These are phyloP conservation scores for Scophthalmus maximus DNA, from an alignment of 2,113 vertebrate species.

Conservation along the genomic window DNA sequence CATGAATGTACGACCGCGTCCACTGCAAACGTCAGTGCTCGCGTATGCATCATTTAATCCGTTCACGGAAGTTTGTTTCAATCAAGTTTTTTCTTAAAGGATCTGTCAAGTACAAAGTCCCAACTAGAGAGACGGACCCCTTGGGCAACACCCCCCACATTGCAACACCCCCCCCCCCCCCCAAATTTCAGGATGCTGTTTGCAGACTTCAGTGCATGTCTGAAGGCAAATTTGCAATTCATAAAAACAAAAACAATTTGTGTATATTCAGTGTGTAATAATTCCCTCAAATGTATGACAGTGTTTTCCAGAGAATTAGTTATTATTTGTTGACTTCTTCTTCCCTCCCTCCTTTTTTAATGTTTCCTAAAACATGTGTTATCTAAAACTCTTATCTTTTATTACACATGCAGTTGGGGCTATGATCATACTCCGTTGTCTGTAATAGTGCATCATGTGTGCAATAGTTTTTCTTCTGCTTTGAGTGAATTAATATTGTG, in stretches of 20 bases:
- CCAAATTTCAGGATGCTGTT: too few relatives aligned
- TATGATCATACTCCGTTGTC: conserved; percentile 37
- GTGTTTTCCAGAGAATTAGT: too few relatives aligned
- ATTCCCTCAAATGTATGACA: neutral
- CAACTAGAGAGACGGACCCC: conserved; percentile 7
- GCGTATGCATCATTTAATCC: conserved; percentile 39
- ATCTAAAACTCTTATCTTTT: neutral
- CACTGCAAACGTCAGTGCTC: conserved; percentile 1
- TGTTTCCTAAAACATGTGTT: neutral
- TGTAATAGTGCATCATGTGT: conserved; percentile 7
- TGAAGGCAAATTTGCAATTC: too few relatives aligned
- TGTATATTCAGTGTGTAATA: too few relatives aligned
- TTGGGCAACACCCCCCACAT: too few relatives aligned
- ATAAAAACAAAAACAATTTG: too few relatives aligned
- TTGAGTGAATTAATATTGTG: conserved; percentile 7
- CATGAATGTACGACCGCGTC: conserved; percentile 28
- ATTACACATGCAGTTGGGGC: conserved; percentile 4
- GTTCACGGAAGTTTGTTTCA: conserved; percentile 20
- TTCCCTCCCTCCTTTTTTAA: conserved; percentile 1
- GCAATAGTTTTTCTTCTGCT: neutral
- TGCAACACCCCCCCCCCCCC: too few relatives aligned
- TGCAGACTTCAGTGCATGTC: too few relatives aligned
- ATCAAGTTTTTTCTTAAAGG: conserved; percentile 32
- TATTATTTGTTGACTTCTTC: neutral
- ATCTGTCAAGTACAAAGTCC: conserved; percentile 22